Percentiles rank a stretch among this genome's conserved stretches.
Evolutionary conservation across 2,797 vertebrate species (phyloP).

Genomic region (Manis pentadactyla): DNA sequence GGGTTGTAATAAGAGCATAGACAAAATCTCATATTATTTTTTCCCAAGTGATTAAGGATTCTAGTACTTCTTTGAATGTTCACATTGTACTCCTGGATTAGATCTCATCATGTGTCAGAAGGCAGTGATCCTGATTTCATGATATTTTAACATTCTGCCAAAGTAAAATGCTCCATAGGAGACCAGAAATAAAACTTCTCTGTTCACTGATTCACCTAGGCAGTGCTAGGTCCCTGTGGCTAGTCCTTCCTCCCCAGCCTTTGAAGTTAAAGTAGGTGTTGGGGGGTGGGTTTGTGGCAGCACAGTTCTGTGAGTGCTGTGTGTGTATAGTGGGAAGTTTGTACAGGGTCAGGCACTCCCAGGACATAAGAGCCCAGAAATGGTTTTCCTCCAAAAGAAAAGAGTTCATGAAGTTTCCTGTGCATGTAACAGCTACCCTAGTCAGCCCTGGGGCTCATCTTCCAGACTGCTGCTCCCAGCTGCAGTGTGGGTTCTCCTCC

Average conservation of each 20-base stretch:
- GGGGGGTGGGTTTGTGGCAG: not conserved
- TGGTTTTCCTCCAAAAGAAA: not conserved
- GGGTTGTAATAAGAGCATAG: not conserved
- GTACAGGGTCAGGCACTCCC: not conserved
- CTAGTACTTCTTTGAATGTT: constrained; percentile 26
- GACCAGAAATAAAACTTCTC: not conserved
- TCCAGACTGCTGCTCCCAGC: not conserved
- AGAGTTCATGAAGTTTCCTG: not conserved
- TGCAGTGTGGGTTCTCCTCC: not conserved
- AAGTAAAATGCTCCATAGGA: not conserved
- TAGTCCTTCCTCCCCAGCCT: not conserved
- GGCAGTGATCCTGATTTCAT: not conserved
- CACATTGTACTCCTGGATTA: not conserved
- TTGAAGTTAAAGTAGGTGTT: not conserved
- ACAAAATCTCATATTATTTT: not conserved
- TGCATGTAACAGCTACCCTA: not conserved
- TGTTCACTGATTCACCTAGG: not conserved
- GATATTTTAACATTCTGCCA: not conserved
- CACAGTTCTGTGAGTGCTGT: not conserved
- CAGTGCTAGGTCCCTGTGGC: not conserved
- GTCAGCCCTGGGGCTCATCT: not conserved
- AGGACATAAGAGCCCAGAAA: not conserved
- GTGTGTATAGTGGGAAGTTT: not conserved
- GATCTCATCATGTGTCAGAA: not conserved
- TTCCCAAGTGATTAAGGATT: not conserved